Evolutionary conservation across 2,113 vertebrate species (phyloP).

Genomic region (Oncorhynchus clarkii): DNA sequence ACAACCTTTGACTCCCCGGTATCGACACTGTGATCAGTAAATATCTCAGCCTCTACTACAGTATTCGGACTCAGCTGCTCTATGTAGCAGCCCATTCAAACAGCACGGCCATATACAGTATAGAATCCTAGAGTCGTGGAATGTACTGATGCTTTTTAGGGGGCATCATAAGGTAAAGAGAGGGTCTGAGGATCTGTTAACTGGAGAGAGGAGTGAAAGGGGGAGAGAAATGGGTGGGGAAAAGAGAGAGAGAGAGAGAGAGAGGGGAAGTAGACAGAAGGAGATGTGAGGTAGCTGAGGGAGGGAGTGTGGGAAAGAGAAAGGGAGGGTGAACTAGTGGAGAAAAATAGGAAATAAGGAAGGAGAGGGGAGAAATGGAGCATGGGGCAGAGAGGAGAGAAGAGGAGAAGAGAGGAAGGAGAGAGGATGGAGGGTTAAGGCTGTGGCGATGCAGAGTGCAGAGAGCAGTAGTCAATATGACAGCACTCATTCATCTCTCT

Average conservation of each 20-base stretch:
- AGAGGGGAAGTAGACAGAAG: background rate
- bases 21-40: conserved; percentile 44
- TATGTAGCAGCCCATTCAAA: conserved; percentile 28
- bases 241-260: background rate
- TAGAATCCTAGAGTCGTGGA: conserved; percentile 20
- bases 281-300: conserved; percentile 11
- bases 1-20: background rate
- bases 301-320: conserved; percentile 37
- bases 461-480: conserved; percentile 70
- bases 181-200: conserved; percentile 12
- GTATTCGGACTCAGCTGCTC: conserved; percentile 15
- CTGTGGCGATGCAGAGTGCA: conserved; percentile 57
- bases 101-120: conserved; percentile 15
- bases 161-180: conserved; percentile 22
- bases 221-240: background rate
- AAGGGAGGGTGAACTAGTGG: conserved; percentile 41
- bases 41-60: conserved; percentile 11
- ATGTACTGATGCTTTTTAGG: conserved; percentile 28
- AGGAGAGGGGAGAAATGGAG: background rate
- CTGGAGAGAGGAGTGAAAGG: background rate
- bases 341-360: background rate
- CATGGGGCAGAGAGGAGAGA: conserved; percentile 8
- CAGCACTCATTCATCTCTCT: conserved; percentile 77
- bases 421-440: conserved; percentile 43
- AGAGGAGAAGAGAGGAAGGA: conserved; percentile 24